Evolutionary conservation across 2,797 vertebrate species (phyloP), one percentile per base, ranked within the genome.

Genomic region (Clamator glandarius): DNA sequence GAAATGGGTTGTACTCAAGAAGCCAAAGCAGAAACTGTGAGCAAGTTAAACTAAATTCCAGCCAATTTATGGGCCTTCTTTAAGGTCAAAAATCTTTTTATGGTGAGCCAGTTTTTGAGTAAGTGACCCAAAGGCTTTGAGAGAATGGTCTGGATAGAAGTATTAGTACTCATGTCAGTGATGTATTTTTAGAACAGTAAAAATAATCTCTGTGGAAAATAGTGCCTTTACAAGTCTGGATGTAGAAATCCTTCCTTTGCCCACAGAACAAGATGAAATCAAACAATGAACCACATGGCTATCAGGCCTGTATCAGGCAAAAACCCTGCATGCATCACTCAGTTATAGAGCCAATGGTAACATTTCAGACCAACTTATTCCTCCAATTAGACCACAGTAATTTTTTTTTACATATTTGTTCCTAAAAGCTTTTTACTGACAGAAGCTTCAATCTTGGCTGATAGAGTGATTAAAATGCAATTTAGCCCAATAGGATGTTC

Each of bases 121-220:
- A 93, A 96, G 84, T 91, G 95, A 96, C 95, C 93, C 63, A 91
- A 74, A 91, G 87, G 74, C 77, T 94, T 94, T 79, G 87, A 82
- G 93, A 81, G 87, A 91, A 90, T 8, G 70, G 82, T 61, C 64
- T 90, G 93, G 80, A 84, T 33, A 96, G 85, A 70, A 91, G 87
- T 79, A 83, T 59, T 12, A 69, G 51, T 91, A 44, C 91, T 91
- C 63, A 9, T 86, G 88, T 91, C 88, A 95, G 78, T 3, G 1
- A 76, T 50, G 63, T 96, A 96, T 96, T 97, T 96, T 96, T 96
- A 95, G 95, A 94, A 75, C 4, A 61, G 80, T 67, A 87, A 94
- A 96, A 96, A 93, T 92, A 95, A 90, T 82, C 77, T 84, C 75
- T 74, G 90, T 48, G 93, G 92, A 96, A 95, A 95, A 92, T 39